A percentile compares a stretch with the other conserved stretches of the same genome.
Conservation (phyloP, 2,113 vertebrate species). For the Elephantulus edwardii region DNA sequence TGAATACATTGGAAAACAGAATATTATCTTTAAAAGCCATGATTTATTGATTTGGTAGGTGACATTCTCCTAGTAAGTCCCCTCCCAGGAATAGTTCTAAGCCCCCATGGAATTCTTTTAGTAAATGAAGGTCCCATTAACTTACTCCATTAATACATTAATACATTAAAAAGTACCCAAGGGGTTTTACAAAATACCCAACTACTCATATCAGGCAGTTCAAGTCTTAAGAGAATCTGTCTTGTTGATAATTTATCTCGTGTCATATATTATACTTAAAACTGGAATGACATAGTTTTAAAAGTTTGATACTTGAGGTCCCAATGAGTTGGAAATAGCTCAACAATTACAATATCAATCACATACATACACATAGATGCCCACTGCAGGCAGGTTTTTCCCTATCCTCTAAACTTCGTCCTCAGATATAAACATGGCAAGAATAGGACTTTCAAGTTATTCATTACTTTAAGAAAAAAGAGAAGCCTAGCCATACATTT, state of each 20-base stretch:
- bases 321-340: no score
- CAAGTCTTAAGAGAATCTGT: background rate
- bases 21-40: background rate
- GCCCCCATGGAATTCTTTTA: background rate
- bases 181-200: conserved; percentile 32
- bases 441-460: background rate
- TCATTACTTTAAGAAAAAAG: background rate
- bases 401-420: background rate
- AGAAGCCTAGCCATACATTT: background rate
- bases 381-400: background rate
- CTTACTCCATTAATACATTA: no score
- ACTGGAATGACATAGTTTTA: background rate
- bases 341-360: background rate
- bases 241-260: conserved; percentile 7
- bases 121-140: no score
- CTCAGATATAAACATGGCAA: background rate
- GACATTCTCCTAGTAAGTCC: no score
- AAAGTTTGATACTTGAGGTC: background rate
- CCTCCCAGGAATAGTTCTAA: background rate
- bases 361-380: background rate
- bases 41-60: background rate
- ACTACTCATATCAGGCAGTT: background rate
- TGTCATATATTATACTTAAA: background rate
- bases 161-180: background rate
- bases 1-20: background rate